phyloP scores from a whole-genome alignment of 2,113 vertebrate genomes.

The zebrafish (Danio rerio) region DNA sequence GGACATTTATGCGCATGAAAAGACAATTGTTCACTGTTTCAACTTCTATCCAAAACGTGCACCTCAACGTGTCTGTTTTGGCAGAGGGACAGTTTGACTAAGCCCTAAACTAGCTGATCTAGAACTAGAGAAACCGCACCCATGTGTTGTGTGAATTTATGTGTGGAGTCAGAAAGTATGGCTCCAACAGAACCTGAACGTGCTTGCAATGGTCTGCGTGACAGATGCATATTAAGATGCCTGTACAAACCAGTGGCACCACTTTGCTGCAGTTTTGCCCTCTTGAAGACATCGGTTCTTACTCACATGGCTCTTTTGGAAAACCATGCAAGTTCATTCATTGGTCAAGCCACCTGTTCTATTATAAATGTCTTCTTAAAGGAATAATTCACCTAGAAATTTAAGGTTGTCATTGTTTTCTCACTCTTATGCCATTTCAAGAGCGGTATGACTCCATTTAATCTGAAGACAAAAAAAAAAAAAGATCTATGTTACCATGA shows the following conservation, averaged over 20 bases:
- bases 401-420: not conserved
- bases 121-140: conserved; percentile 47
- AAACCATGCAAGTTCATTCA: not conserved
- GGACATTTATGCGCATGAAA: not conserved
- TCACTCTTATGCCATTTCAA: not conserved
- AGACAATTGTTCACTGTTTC: conserved; percentile 11
- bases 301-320: not conserved
- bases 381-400: not conserved
- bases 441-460: not conserved
- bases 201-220: not conserved
- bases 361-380: not conserved
- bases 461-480: not conserved
- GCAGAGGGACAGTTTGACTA: conserved; percentile 47
- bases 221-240: not conserved
- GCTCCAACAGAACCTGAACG: not conserved
- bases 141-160: conserved; percentile 6
- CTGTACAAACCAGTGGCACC: conserved; percentile 19
- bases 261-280: not conserved
- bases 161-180: not conserved
- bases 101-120: conserved; percentile 49
- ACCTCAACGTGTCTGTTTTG: conserved; percentile 43
- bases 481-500: too few relatives aligned
- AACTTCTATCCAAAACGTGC: conserved; percentile 26
- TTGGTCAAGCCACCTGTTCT: not conserved
- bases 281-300: not conserved